A percentile compares a stretch with the other conserved stretches of the same genome.
phyloP scores from a whole-genome alignment of 1,140 invertebrate genomes.

The Rhagoletis zephyria region DNA sequence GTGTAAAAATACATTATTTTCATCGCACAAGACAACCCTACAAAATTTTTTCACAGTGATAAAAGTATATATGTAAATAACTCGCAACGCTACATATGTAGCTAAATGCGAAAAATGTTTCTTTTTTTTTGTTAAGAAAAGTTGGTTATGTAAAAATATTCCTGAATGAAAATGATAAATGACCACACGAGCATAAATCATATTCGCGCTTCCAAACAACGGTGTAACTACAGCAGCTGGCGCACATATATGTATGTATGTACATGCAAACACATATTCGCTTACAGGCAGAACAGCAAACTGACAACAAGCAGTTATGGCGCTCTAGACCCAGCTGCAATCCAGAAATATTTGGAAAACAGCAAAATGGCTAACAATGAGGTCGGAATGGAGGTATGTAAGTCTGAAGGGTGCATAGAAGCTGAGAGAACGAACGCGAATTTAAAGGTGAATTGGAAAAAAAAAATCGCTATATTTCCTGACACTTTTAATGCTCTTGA shows the following conservation, averaged over 20 bases:
- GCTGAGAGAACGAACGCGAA: neutral
- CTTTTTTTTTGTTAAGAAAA: too few relatives aligned
- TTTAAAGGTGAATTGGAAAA: neutral
- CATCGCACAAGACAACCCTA: too few relatives aligned
- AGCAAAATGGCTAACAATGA: neutral
- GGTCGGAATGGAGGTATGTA: neutral
- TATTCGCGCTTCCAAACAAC: conserved; percentile 30
- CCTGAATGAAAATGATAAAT: conserved; percentile 54
- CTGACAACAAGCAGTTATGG: neutral
- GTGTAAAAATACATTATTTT: too few relatives aligned
- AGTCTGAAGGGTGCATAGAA: neutral
- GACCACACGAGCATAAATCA: conserved; percentile 54
- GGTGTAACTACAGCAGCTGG: neutral
- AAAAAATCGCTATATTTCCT: neutral
- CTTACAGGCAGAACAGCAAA: neutral
- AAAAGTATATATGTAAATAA: too few relatives aligned
- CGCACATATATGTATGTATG: neutral
- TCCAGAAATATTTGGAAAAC: conserved; percentile 6
- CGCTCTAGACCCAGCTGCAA: neutral
- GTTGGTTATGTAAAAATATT: neutral
- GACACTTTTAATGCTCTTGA: conserved; percentile 34
- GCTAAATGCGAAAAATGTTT: too few relatives aligned
- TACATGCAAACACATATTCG: too few relatives aligned
- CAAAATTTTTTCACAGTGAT: too few relatives aligned
- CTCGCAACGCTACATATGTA: too few relatives aligned